Evolutionary conservation across 2,113 vertebrate genomes (phyloP), one percentile per base, ranked within the genome.

Genomic region (Helogale parvula): DNA sequence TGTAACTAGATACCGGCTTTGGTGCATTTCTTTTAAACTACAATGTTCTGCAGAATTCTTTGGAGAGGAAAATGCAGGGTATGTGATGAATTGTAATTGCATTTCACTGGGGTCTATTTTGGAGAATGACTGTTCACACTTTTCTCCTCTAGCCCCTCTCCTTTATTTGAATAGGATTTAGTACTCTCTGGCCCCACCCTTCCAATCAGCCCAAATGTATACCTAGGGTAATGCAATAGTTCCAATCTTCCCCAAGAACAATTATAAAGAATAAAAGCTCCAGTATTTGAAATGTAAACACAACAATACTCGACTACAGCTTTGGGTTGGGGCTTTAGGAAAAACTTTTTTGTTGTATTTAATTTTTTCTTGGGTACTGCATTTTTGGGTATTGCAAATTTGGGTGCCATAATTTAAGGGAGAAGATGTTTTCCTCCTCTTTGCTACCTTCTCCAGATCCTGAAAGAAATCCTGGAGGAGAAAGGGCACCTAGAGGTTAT

Each of bases 21-120:
- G 87, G 76, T 52, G 85, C 57, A 38, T 66, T 90, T 96, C 71
- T 66, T 45, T 95, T 41, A 90, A 96, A 81, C 69, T 65, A 81
- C n/a, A 35, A 4, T 63, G 54, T 72, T 84, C 90, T 60, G 6
- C 47, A 82, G 89, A 96, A 68, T 66, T 90, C 74, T 60, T 77
- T 19, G 38, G 80, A 93, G 91, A 89, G 31, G 72, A 81, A 88
- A 96, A 93, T 35, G 17, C 21, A 57, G n/a, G 63, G 82, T 13
- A 63, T 52, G 45, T 96, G 77, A 93, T 63, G 52, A 85, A 86
- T 47, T 7, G 2, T 81, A 92, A 94, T 91, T 85, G 41, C 13
- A 57, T 74, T 66, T 93, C 86, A 45, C 47, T 60, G 65, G 80
- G 69, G 69, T 93, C 74, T 97, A 33, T 92, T 96, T 76, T 65